Conservation (phyloP, 2,113 vertebrate species). For the Anas platyrhynchos region DNA sequence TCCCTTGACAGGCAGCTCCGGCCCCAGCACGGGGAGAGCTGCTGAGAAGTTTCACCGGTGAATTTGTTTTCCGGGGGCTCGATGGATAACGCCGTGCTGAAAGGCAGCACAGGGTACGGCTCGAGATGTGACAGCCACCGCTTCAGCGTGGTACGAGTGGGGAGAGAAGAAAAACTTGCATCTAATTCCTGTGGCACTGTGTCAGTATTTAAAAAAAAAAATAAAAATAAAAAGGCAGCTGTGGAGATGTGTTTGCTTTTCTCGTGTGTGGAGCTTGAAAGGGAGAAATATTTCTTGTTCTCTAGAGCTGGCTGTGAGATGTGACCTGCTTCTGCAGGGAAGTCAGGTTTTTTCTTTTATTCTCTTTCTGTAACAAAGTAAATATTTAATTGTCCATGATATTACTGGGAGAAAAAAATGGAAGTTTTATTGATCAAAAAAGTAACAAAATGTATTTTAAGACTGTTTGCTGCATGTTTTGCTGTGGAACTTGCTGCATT, state of each 20-base stretch:
- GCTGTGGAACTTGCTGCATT: neutral
- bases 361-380: neutral
- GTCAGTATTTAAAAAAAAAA: neutral
- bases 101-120: neutral
- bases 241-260: neutral
- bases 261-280: neutral
- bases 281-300: neutral
- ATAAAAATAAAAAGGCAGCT: neutral
- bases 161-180: neutral
- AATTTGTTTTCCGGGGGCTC: neutral
- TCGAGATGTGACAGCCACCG: neutral
- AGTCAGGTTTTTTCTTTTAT: neutral
- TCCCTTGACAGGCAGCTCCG: neutral
- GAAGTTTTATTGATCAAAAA: neutral
- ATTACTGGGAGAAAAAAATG: neutral
- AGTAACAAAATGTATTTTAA: neutral
- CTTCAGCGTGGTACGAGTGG: neutral
- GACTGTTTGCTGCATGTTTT: neutral
- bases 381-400: neutral
- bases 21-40: neutral
- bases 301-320: neutral
- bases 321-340: neutral
- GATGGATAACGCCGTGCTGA: neutral
- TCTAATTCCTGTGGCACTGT: neutral
- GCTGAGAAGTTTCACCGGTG: neutral